phyloP scores from a whole-genome alignment of 2,888 invertebrate species.

The Nipponacmea schrenckii region DNA sequence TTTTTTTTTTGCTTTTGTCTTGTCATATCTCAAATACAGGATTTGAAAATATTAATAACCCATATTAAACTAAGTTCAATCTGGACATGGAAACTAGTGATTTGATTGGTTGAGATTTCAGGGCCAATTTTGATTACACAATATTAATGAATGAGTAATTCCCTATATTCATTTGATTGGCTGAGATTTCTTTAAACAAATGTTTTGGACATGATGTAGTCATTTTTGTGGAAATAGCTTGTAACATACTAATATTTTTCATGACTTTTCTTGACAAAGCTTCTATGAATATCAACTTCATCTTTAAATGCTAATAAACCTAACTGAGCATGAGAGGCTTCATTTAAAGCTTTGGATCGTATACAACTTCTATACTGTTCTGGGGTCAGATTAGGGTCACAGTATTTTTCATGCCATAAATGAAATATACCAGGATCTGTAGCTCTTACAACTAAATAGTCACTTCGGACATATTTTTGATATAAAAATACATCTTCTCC shows the following conservation, averaged over 20 bases:
- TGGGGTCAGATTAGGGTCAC: constrained; percentile 71
- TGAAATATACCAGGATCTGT: constrained; percentile 85
- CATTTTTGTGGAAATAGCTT: no score
- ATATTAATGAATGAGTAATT: no score
- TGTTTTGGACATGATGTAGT: no score
- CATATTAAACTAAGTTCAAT: no score
- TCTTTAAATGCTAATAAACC: constrained; percentile 72
- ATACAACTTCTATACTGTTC: constrained; percentile 82
- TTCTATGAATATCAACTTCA: constrained; percentile 68
- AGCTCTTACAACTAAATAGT: constrained; percentile 79
- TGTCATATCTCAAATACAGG: no score
- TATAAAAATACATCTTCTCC: constrained; percentile 84
- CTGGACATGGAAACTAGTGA: no score
- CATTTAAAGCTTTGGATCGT: constrained; percentile 79
- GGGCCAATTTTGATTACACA: no score
- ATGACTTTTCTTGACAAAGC: constrained; percentile 14
- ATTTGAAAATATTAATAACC: no score
- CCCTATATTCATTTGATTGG: no score
- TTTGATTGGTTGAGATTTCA: no score
- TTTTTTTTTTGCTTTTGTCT: no score
- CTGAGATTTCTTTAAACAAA: no score
- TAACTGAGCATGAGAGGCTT: constrained; percentile 82
- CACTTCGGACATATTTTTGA: constrained; percentile 80
- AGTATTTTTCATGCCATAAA: constrained; percentile 82
- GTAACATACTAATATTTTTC: constrained; percentile 10